Evolutionary conservation across 2,888 invertebrate species (phyloP), one percentile per base, ranked within the genome.

Genomic region (Lepidonotus clava): DNA sequence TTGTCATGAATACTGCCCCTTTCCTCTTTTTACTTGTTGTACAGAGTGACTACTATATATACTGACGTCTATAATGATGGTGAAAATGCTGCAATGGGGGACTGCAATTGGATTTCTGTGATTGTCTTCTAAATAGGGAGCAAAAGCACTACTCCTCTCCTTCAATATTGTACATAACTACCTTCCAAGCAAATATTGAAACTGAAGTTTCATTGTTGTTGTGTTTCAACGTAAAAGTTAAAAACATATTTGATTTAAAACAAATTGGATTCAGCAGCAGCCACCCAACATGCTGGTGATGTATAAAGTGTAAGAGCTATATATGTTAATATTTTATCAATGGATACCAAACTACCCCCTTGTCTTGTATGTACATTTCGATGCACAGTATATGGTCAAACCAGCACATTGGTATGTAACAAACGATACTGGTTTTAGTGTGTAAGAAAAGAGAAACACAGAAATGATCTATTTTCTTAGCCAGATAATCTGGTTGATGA

Each of bases 51-150:
- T n/a, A 56, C 14, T 71, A 71, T 71, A 71, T 71, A 71, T 71
- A 71, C 36, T 71, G n/a, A 34, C 38, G 71, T 71, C 71, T 71
- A 71, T 71, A 36, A 2, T 71, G 38, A 71, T 71, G 71, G 71
- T 71, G 36, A 71, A 71, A 18, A 71, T 36, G 71, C 71, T 71
- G 71, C 38, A 71, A 71, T 71, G 71, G 71, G 38, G 71, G 71
- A 71, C 71, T 71, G 71, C 71, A 71, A 71, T 71, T 71, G 36
- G 71, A 71, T 38, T 71, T 71, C 71, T 71, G 71, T 71, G 71
- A 71, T 71, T 38, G 71, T 71, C 71, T 71, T 71, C 71, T 71
- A 18, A 8, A 71, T 34, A 66, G 38, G 71, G 36, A 71, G 71
- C 36, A 36, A 34, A n/a, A 71, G 71, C 34, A 38, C 71, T n/a